Evolutionary conservation across 92 coral and sea anemone species (phyloP), one percentile per base, ranked within the genome.

Genomic region (Plumapathes pennacea): DNA sequence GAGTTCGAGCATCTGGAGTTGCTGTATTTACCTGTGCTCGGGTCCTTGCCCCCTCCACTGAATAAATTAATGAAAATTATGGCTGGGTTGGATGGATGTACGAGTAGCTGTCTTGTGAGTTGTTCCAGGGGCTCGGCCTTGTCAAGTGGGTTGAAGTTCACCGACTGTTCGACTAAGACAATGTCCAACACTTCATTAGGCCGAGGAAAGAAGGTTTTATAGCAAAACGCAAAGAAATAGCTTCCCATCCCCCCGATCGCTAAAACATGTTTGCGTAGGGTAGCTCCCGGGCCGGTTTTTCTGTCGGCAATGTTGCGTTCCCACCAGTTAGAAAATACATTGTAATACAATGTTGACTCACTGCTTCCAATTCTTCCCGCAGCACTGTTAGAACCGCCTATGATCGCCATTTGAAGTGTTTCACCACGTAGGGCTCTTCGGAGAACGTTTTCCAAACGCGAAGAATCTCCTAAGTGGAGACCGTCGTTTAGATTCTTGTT

Each of bases 381-480:
- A 8, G 97, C 97, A 15, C 85, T 77, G 43, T 89, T 89, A 5
- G 97, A 89, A 4, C 97, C 92, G 12, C 92, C 92, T 2, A 84
- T 64, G 23, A 85, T 80, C 46, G 77, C 65, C 2, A 82, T n/a
- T 11, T 77, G 65, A 13, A 89, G 56, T 18, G 54, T 24, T 39
- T 68, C 47, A 9, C 92, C 92, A 10, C 32, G 43, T 2, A 75
- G 20, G 0, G 80, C 91, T 69, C 76, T 85, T 11, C 25, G n/a
- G 27, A 80, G 67, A 22, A 80, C 72, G 4, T 32, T 63, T 31
- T 24, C 33, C 17, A 62, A 36, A 15, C 73, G 46, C 17, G 4
- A 19, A 5, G 55, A 15, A 15, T 60, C 34, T 3, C 78, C 67
- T 0, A 53, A 25, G 46, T 50, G 51, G 60, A 71, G n/a, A n/a